These are phyloP conservation scores for Perithous albicinctus DNA, from an alignment of 2,888 invertebrate genomes.

Conservation along the genomic window DNA sequence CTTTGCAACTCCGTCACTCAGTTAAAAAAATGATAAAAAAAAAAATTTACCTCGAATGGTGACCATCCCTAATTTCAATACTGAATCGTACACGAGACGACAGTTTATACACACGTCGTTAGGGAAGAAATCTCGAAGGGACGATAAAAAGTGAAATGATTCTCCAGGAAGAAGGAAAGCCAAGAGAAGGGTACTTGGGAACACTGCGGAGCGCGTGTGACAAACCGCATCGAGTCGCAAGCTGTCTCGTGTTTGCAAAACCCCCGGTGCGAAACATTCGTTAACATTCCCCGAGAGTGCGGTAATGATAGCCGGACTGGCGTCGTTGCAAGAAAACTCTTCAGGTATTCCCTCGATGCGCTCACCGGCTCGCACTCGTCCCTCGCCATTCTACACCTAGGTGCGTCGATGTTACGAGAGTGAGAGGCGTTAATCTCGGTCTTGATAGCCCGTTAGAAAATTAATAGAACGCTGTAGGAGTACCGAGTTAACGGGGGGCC, in stretches of 20 bases:
- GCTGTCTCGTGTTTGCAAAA: conserved; percentile 68
- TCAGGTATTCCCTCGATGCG: conserved; percentile 44
- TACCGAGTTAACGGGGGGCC: conserved; percentile 1
- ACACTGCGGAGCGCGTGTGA: conserved; percentile 47
- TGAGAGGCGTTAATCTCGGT: conserved; percentile 68
- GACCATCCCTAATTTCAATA: background rate
- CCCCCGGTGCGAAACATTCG: conserved; percentile 79
- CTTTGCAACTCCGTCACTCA: too few relatives aligned
- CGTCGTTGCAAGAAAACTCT: conserved; percentile 64
- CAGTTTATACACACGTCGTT: background rate
- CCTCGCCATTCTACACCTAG: conserved; percentile 25
- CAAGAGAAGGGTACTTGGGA: conserved; percentile 14
- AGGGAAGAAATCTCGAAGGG: conserved; percentile 3
- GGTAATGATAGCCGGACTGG: conserved; percentile 74
- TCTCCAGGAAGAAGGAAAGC: conserved; percentile 28
- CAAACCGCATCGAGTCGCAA: conserved; percentile 50
- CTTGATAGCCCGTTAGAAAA: conserved; percentile 73
- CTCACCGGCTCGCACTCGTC: conserved; percentile 21
- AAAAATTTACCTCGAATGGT: background rate
- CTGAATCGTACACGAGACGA: too few relatives aligned
- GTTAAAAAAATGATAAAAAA: background rate
- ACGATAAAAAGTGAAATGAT: conserved; percentile 45
- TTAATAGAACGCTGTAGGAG: conserved; percentile 70
- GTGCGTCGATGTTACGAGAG: background rate
- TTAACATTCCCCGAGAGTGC: conserved; percentile 79